Conservation (phyloP, 1,140 invertebrate genomes). For the Anoplophora glabripennis region DNA sequence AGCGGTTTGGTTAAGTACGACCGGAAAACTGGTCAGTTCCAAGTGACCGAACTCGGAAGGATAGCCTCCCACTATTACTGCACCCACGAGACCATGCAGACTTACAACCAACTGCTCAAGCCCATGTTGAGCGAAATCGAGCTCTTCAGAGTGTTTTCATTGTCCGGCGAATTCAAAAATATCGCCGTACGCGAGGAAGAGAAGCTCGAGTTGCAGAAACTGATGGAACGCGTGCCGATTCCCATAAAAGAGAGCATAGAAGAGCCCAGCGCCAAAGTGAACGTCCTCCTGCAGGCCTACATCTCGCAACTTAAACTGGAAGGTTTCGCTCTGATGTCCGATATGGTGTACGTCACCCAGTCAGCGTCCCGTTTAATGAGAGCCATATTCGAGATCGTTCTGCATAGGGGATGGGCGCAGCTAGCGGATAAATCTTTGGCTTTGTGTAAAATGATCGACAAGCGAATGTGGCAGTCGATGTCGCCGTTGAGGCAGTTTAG, state of each 20-base stretch:
- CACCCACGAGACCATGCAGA: constrained; percentile 93
- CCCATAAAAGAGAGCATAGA: constrained; percentile 99
- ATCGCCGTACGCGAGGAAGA: constrained; percentile 97
- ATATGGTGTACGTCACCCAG: constrained; percentile 99
- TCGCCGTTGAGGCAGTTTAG: constrained; percentile 96
- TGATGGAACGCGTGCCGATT: constrained; percentile 97
- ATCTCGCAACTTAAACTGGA: constrained; percentile 98
- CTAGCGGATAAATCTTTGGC: constrained; percentile 93
- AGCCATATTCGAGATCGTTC: constrained; percentile 96
- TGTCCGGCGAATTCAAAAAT: constrained; percentile 92
- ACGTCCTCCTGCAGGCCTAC: constrained; percentile 94
- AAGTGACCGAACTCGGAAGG: constrained; percentile 86
- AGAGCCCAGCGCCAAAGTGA: constrained; percentile 96
- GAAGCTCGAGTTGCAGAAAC: constrained; percentile 93
- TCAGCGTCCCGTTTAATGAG: constrained; percentile 92
- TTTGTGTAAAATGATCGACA: constrained; percentile 98
- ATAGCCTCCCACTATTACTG: constrained; percentile 99
- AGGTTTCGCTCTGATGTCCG: constrained; percentile 97
- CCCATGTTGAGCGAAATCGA: constrained; percentile 97
- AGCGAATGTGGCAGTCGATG: constrained; percentile 99
- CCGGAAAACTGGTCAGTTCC: constrained; percentile 88
- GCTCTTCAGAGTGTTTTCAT: constrained; percentile 96
- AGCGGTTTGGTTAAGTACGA: constrained; percentile 95
- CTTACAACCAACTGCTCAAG: constrained; percentile 96
- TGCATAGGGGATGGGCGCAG: constrained; percentile 92